Percentiles rank a stretch among this genome's conserved stretches.
These are phyloP conservation scores for Mythimna pallens DNA, from an alignment of 2,888 invertebrate species.

Conservation along the genomic window DNA sequence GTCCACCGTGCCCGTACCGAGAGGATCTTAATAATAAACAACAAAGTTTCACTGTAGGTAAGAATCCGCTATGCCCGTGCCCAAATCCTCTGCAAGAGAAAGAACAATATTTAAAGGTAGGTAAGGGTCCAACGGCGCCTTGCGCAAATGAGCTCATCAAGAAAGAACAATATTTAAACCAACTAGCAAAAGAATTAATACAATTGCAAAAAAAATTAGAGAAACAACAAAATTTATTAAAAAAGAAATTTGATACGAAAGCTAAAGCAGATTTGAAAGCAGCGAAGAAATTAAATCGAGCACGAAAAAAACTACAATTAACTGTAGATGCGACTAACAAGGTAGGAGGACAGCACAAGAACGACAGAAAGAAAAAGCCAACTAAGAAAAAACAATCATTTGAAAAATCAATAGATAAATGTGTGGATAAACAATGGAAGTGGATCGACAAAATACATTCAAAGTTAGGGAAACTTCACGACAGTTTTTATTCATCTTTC, in stretches of 20 bases:
- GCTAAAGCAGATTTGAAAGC: slow-evolving; percentile 66
- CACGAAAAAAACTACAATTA: slow-evolving; percentile 66
- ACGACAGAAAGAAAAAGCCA: background rate
- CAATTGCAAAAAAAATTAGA: slow-evolving; percentile 65
- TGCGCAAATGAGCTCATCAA: slow-evolving; percentile 34
- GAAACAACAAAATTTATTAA: slow-evolving; percentile 53
- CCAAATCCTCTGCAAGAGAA: background rate
- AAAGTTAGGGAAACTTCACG: slow-evolving; percentile 5
- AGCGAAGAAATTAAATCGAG: slow-evolving; percentile 66
- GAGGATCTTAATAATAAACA: slow-evolving; percentile 55
- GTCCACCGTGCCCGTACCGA: background rate
- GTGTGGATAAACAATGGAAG: slow-evolving; percentile 5
- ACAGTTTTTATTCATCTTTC: slow-evolving; percentile 1
- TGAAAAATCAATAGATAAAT: slow-evolving; percentile 7
- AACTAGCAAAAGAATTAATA: slow-evolving; percentile 66
- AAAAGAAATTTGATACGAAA: slow-evolving; percentile 48
- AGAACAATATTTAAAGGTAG: background rate
- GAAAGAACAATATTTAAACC: slow-evolving; percentile 57
- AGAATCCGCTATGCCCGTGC: background rate
- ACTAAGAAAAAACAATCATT: slow-evolving; percentile 9
- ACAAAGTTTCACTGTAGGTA: background rate
- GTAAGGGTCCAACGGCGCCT: background rate
- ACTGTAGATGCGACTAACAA: slow-evolving; percentile 56
- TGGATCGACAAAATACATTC: slow-evolving; percentile 26
- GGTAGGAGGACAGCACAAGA: slow-evolving; percentile 6